Conservation (phyloP, 2,888 invertebrate species). For the Phlogophora meticulosa region DNA sequence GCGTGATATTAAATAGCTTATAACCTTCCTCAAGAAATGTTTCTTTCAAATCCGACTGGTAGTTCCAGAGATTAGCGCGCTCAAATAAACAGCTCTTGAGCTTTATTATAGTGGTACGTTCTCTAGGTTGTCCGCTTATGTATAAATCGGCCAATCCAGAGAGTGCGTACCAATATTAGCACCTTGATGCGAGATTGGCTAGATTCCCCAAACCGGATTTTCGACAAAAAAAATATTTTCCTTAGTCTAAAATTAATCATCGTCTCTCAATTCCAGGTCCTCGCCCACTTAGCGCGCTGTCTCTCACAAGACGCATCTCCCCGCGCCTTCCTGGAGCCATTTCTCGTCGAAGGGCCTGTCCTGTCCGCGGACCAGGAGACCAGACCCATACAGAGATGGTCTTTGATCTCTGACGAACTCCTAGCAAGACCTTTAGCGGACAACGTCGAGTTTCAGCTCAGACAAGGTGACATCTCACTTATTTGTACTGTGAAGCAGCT, state of each 20-base stretch:
- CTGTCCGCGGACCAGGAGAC: constrained; percentile 96
- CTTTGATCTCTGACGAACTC: constrained; percentile 97
- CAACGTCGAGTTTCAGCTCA: constrained; percentile 96
- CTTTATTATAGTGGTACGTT: no score
- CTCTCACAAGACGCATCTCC: constrained; percentile 98
- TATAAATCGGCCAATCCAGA: no score
- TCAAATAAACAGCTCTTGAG: no score
- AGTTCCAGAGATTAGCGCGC: no score
- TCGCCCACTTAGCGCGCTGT: constrained; percentile 97
- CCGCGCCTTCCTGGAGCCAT: constrained; percentile 98
- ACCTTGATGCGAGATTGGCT: no score
- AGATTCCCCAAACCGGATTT: no score
- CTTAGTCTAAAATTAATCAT: not conserved
- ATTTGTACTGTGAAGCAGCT: constrained; percentile 96
- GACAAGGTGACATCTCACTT: constrained; percentile 98
- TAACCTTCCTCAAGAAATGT: no score
- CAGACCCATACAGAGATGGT: constrained; percentile 98
- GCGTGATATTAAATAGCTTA: no score
- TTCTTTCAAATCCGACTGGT: no score
- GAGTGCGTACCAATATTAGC: no score
- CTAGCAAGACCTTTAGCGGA: constrained; percentile 96
- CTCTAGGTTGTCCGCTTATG: no score
- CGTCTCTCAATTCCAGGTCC: constrained; percentile 85
- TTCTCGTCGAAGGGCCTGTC: constrained; percentile 96
- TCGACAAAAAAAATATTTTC: no score